Evolutionary conservation across 2,888 invertebrate species (phyloP).

Genomic region (Pedicia rivosa): DNA sequence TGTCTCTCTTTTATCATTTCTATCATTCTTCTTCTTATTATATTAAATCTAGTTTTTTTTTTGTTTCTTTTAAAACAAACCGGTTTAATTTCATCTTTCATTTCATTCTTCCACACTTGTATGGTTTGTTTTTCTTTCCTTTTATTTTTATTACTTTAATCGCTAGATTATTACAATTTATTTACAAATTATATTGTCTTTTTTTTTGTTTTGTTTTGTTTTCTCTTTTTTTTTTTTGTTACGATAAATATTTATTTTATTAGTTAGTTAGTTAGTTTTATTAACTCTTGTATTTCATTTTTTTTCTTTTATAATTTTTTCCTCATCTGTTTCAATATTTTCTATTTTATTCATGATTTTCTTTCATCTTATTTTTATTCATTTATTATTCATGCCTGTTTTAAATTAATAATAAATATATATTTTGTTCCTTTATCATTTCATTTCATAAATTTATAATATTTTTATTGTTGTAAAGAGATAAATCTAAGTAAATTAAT

Average conservation of each 20-base stretch:
- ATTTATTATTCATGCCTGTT: too few species aligned
- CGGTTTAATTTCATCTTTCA: background rate
- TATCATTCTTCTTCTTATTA: constrained; percentile 4
- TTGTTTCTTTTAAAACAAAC: background rate
- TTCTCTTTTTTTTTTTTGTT: constrained; percentile 7
- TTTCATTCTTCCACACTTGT: background rate
- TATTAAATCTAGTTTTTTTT: constrained; percentile 9
- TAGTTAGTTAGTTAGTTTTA: constrained; percentile 4
- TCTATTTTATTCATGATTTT: background rate
- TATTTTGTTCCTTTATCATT: too few species aligned
- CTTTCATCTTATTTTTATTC: background rate
- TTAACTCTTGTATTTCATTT: too few species aligned
- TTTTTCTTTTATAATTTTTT: constrained; percentile 4
- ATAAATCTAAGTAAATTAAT: too few species aligned
- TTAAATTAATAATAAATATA: too few species aligned
- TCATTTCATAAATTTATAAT: too few species aligned
- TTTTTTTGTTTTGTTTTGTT: constrained; percentile 8
- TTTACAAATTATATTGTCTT: constrained; percentile 8
- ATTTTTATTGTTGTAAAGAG: too few species aligned
- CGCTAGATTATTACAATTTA: background rate
- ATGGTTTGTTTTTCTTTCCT: background rate
- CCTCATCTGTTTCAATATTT: background rate
- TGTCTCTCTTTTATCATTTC: constrained; percentile 5
- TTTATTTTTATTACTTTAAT: background rate
- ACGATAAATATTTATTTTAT: constrained; percentile 10